A percentile compares a stretch with the other conserved stretches of the same genome.
Evolutionary conservation across 53 echinoderm and acorn worm species (phyloP).

Genomic region (Mesocentrotus franciscanus): DNA sequence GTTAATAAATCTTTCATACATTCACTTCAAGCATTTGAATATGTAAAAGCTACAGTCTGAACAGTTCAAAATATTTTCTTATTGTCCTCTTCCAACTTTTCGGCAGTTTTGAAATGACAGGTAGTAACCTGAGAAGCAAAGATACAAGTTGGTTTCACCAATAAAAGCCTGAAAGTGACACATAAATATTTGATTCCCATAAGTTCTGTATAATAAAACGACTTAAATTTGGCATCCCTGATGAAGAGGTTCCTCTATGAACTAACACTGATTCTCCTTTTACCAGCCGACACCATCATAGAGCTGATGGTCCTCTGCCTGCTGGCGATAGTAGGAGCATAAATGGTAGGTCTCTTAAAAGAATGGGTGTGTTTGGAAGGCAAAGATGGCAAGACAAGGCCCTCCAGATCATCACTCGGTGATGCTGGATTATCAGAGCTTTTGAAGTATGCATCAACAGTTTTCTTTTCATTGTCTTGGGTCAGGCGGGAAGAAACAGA

Average conservation of each 20-base stretch:
- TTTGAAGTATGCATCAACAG: conserved; percentile 11
- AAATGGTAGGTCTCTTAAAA: conserved; percentile 74
- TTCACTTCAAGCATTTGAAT: too few relatives aligned
- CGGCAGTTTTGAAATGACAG: too few relatives aligned
- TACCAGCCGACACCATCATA: conserved; percentile 57
- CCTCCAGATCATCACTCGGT: neutral
- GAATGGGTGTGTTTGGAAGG: neutral
- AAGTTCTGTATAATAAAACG: too few relatives aligned
- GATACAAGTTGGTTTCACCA: too few relatives aligned
- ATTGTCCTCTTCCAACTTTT: too few relatives aligned
- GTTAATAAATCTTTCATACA: too few relatives aligned
- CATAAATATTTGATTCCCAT: too few relatives aligned
- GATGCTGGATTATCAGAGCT: neutral
- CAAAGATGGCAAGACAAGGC: conserved; percentile 1
- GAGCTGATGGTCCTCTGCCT: conserved; percentile 83
- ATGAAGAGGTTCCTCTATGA: neutral
- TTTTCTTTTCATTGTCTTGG: neutral
- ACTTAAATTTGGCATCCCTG: too few relatives aligned
- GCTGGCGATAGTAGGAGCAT: conserved; percentile 90
- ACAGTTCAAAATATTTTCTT: too few relatives aligned
- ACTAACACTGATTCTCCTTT: conserved; percentile 33
- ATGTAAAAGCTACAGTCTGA: too few relatives aligned
- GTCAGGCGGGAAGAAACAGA: neutral
- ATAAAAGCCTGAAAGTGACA: too few relatives aligned
- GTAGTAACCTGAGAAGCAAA: too few relatives aligned